Conservation (phyloP, 2,888 invertebrate species). For the Agrotis clavis region DNA sequence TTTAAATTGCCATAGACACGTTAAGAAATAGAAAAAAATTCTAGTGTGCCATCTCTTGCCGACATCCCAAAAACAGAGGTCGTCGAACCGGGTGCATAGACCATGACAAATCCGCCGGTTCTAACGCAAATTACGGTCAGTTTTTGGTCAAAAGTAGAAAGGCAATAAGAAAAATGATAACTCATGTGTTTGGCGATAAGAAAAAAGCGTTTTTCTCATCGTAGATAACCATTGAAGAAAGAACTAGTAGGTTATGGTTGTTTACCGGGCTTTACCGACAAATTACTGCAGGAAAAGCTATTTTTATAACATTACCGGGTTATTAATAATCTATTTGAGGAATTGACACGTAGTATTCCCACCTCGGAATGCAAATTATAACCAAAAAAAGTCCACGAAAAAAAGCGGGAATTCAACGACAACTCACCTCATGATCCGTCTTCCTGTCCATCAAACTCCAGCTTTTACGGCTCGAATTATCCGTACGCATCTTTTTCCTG, state of each 20-base stretch:
- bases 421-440: slow-evolving; percentile 85
- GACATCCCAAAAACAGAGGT: slow-evolving; percentile 30
- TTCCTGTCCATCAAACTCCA: slow-evolving; percentile 88
- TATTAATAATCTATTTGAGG: not conserved
- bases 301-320: slow-evolving; percentile 3
- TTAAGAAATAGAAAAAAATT: too few relatives aligned
- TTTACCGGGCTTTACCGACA: not conserved
- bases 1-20: too few relatives aligned
- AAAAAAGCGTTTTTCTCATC: not conserved
- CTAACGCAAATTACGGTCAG: not conserved
- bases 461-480: slow-evolving; percentile 80
- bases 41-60: not conserved
- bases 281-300: not conserved
- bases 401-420: slow-evolving; percentile 79
- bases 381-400: slow-evolving; percentile 76
- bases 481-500: slow-evolving; percentile 84
- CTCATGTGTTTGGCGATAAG: not conserved
- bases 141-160: not conserved
- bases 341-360: slow-evolving; percentile 18
- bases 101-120: slow-evolving; percentile 24
- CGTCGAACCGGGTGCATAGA: slow-evolving; percentile 36
- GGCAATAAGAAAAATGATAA: slow-evolving; percentile 15
- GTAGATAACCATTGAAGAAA: not conserved
- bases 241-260: not conserved
- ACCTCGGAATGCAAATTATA: slow-evolving; percentile 56